Evolutionary conservation across 2,888 invertebrate genomes (phyloP), one percentile per base, ranked within the genome.

Genomic region (Lepidocyrtinus sp.): DNA sequence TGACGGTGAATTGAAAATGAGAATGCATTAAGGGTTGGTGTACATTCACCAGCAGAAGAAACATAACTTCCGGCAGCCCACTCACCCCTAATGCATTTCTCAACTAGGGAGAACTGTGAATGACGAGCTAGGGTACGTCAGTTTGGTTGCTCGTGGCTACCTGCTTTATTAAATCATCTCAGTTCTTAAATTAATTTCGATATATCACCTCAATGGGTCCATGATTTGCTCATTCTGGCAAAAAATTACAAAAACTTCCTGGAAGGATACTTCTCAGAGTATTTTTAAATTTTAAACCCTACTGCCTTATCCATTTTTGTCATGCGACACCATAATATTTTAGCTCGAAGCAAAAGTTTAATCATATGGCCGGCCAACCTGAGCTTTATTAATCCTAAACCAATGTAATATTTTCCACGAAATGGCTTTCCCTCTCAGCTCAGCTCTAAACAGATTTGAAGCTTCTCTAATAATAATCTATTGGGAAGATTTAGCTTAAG

Each of bases 151-250:
- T 65, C 68, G 75, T 26, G 68, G 75, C 61, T 65, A 75, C 67
- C 67, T 68, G 75, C 67, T 75, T 75, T 75, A 75, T 75, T 75
- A 75, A 68, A 67, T 75, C 75, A 75, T 59, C 68, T 62, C 36
- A 9, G 19, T 75, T 27, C 68, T 45, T 68, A 62, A 68, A 75
- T 75, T 65, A 75, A 75, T 75, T 75, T 68, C 50, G 61, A 75
- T 61, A 63, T 15, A 3, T 64, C 5, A 36, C 36, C 36, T 36
- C 12, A 36, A 36, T 7, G 36, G 5, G 12, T 36, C 5, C 5
- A 36, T 36, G 36, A 36, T 12, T 36, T n/a, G n/a, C n/a, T n/a
- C n/a, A n/a, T n/a, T n/a, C n/a, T n/a, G n/a, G n/a, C n/a, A n/a
- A n/a, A n/a, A n/a, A n/a, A n/a, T n/a, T n/a, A n/a, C n/a, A n/a